Evolutionary conservation across 2,888 invertebrate genomes (phyloP), one percentile per base, ranked within the genome.

Genomic region (Nemotelus nigrinus): DNA sequence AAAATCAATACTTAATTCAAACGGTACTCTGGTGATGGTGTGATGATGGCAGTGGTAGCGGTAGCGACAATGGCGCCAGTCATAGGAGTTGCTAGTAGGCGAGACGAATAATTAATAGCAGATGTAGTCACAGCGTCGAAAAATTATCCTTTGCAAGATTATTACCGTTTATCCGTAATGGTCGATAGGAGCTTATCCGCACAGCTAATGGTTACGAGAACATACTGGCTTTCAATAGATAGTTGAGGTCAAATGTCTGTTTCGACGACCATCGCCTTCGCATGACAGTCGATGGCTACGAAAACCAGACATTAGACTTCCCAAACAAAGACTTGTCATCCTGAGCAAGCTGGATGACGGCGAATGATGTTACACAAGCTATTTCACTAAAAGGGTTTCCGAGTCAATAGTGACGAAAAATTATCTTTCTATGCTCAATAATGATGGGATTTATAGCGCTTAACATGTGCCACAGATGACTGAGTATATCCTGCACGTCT

Each of bases 101-200:
- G 70, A 53, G 43, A 6, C 50, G 74, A 74, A 74, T 74, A 74
- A 74, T 74, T 74, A 74, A 74, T 74, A 74, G 48, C 74, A 60
- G 60, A 60, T 74, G 50, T 39, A 25, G 25, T 50, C 47, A 43
- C 53, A 48, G 63, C n/a, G 74, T 5, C 63, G 63, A 74, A 74
- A 63, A 74, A 74, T 74, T 48, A 74, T 41, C 74, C 74, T 74
- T 47, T 57, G 60, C 60, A 74, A 74, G 60, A 74, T 74, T 74
- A 74, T 74, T 63, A 74, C 47, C 74, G 63, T 63, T 74, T 74
- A 74, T 63, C 60, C 74, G 74, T 74, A 74, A 74, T 74, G 74
- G 74, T 47, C 63, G 47, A 60, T 48, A 60, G 44, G 60, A 50
- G 63, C 74, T 74, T 48, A 74, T 74, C 63, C 63, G 47, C 25